These are phyloP conservation scores for Cyprinella venusta DNA, from an alignment of 2,797 vertebrate species.

Conservation along the genomic window DNA sequence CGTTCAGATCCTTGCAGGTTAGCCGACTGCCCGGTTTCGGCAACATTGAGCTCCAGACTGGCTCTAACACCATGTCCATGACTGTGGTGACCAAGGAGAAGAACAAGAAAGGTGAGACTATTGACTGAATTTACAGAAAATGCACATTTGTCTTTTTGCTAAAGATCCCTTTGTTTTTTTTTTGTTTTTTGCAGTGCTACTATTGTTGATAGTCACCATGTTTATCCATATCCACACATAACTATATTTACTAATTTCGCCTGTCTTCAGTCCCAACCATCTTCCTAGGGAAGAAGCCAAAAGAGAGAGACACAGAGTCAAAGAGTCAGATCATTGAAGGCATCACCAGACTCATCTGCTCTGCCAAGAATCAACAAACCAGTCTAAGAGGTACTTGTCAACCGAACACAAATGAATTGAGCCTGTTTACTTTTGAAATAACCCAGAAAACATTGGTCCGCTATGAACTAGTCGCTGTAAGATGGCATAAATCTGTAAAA, in stretches of 20 bases:
- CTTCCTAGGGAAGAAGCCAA: slow-evolving; percentile 87
- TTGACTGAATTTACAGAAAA: not conserved
- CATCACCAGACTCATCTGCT: slow-evolving; percentile 87
- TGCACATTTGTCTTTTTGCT: not conserved
- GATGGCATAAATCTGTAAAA: too few relatives aligned
- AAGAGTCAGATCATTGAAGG: slow-evolving; percentile 88
- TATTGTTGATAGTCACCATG: not conserved
- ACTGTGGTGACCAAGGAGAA: slow-evolving; percentile 90
- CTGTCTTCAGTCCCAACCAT: slow-evolving; percentile 72
- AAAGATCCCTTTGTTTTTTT: not conserved
- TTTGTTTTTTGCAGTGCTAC: not conserved
- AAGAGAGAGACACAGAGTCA: slow-evolving; percentile 84
- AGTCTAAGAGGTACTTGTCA: slow-evolving; percentile 79
- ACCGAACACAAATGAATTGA: not conserved
- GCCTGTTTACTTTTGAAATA: not conserved
- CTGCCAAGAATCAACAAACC: slow-evolving; percentile 87
- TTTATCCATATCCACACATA: not conserved
- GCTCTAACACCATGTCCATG: slow-evolving; percentile 86
- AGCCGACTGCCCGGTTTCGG: slow-evolving; percentile 76
- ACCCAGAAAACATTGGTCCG: too few relatives aligned
- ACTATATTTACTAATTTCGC: slow-evolving; percentile 1
- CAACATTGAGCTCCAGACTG: slow-evolving; percentile 67
- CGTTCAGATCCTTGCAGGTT: slow-evolving; percentile 87
- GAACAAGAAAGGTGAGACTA: slow-evolving; percentile 84
- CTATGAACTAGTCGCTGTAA: too few relatives aligned